phyloP scores from a whole-genome alignment of 2,113 vertebrate species.

The Orthonyx spaldingii region DNA sequence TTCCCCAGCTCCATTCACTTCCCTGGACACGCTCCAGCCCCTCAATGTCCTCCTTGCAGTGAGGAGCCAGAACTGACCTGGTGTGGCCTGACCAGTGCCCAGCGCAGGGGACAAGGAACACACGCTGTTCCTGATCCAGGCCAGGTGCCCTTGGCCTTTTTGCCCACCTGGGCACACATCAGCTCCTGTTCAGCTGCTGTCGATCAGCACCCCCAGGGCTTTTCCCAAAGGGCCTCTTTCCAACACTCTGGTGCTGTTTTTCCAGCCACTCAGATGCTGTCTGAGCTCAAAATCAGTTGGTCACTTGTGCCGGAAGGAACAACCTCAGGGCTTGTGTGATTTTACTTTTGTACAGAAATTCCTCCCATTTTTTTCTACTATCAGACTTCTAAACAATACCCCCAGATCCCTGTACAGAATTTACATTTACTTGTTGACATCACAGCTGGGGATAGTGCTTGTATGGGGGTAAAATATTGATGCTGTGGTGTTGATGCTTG shows the following conservation, averaged over 20 bases:
- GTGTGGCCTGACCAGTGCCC: not conserved
- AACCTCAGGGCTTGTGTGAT: not conserved
- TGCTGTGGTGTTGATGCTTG: not conserved
- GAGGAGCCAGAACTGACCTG: not conserved
- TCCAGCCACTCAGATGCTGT: not conserved
- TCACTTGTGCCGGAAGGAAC: not conserved
- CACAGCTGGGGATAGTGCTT: not conserved
- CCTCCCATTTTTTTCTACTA: accelerated
- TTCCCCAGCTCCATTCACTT: not conserved
- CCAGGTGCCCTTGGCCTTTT: not conserved
- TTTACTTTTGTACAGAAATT: not conserved
- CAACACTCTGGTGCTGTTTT: not conserved
- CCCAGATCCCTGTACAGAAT: not conserved
- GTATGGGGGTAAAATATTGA: not conserved
- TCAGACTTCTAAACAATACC: not conserved
- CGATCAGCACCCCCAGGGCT: not conserved
- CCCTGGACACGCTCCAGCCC: not conserved
- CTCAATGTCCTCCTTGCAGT: not conserved
- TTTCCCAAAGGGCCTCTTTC: not conserved
- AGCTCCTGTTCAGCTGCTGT: not conserved
- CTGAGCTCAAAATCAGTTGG: not conserved
- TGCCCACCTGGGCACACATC: not conserved
- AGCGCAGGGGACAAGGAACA: not conserved
- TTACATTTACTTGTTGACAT: not conserved
- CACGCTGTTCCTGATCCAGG: accelerated